These are phyloP conservation scores for Amphiduros pacificus DNA, from an alignment of 2,888 invertebrate species.

Conservation along the genomic window DNA sequence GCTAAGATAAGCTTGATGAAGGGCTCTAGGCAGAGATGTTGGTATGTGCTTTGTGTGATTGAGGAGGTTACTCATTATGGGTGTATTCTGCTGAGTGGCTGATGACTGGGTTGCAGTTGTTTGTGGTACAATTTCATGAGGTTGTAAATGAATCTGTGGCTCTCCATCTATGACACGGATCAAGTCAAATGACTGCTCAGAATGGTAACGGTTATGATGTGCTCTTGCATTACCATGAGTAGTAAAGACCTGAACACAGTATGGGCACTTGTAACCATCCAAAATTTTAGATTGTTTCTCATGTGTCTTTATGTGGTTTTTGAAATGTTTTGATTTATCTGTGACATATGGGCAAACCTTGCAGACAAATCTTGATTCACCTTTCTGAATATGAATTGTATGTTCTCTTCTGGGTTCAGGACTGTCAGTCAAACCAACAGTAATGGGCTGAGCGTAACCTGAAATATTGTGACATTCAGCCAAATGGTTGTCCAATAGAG, in stretches of 20 bases:
- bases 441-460: neutral
- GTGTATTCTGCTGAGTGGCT: too few relatives aligned
- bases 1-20: too few relatives aligned
- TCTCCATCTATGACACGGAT: too few relatives aligned
- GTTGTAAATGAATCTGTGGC: too few relatives aligned
- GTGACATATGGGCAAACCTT: slow-evolving; percentile 9
- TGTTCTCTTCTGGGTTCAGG: neutral
- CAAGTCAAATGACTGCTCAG: too few relatives aligned
- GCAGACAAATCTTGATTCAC: neutral
- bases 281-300: slow-evolving; percentile 2
- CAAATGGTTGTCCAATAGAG: slow-evolving; percentile 6
- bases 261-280: slow-evolving; percentile 14
- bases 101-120: too few relatives aligned
- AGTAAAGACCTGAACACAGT: neutral
- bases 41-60: too few relatives aligned
- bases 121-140: too few relatives aligned
- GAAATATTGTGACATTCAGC: slow-evolving; percentile 2
- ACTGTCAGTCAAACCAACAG: neutral
- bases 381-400: neutral
- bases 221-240: neutral
- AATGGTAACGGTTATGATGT: slow-evolving; percentile 1
- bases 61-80: too few relatives aligned
- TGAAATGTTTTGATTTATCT: slow-evolving; percentile 1
- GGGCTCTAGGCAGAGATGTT: too few relatives aligned
- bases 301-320: neutral